Conservation (phyloP, 2,888 invertebrate genomes). For the Cantharis flavilabris region DNA sequence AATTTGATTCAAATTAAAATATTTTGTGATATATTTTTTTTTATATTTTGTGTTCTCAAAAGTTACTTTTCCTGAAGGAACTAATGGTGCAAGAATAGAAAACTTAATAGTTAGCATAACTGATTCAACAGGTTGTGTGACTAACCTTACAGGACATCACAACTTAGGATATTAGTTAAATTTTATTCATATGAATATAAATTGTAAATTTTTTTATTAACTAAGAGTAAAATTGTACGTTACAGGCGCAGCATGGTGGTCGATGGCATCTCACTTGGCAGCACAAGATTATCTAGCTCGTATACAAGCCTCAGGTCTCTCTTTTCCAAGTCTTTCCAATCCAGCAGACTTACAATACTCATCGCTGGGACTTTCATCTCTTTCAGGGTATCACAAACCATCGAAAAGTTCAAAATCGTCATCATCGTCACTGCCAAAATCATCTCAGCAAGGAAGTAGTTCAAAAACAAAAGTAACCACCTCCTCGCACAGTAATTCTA, state of each 20-base stretch:
- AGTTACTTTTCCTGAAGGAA: neutral
- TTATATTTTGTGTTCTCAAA: neutral
- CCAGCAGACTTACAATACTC: slow-evolving; percentile 66
- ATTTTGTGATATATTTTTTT: neutral
- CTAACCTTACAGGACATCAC: neutral
- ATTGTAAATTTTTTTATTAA: neutral
- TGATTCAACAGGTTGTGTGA: slow-evolving; percentile 2
- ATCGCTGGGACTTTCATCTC: slow-evolving; percentile 59
- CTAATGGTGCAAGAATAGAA: neutral
- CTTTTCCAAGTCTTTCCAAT: slow-evolving; percentile 66
- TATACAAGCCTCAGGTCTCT: slow-evolving; percentile 78
- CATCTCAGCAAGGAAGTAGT: slow-evolving; percentile 22
- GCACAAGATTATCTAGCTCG: slow-evolving; percentile 87
- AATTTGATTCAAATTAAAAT: neutral
- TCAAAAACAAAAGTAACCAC: slow-evolving; percentile 6
- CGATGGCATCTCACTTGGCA: slow-evolving; percentile 86
- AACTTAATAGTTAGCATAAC: neutral
- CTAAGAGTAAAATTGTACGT: slow-evolving; percentile 18
- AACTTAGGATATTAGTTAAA: neutral
- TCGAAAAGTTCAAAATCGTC: slow-evolving; percentile 41
- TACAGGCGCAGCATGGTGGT: slow-evolving; percentile 87
- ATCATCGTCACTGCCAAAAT: slow-evolving; percentile 41
- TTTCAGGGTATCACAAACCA: slow-evolving; percentile 48
- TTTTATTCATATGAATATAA: neutral
- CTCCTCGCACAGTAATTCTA: slow-evolving; percentile 16